Evolutionary conservation across 2,888 invertebrate species (phyloP), one percentile per base, ranked within the genome.

Genomic region (Papilio elwesi): DNA sequence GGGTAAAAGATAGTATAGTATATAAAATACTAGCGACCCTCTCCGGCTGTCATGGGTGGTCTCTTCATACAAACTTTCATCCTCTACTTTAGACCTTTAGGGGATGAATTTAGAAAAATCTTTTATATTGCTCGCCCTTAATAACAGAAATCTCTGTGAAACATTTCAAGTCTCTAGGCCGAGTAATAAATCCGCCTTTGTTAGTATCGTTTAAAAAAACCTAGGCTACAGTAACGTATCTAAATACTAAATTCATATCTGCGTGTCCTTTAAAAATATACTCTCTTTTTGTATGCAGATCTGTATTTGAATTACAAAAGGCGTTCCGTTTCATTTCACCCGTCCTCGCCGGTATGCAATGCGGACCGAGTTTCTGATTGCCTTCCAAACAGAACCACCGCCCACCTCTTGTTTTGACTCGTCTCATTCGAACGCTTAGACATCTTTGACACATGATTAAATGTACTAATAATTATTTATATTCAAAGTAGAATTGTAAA

Each of bases 341-440:
- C 63, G 26, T 59, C 51, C 57, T 51, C 59, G 16, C 6, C 48
- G 65, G 66, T 26, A 71, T 71, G 67, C 66, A 59, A 71, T 71
- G 59, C 47, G 71, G 59, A 52, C 57, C 52, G 52, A 71, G 71
- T 71, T 71, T 71, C 47, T 71, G 71, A 71, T 71, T 71, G 62
- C 71, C 67, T 67, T 59, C 43, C 59, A 52, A 67, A 66, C 65
- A 36, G 36, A 38, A 13, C 38, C 57, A 53, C 53, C 5, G 6
- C 11, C 38, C 57, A 53, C 53, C 5, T 11, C 26, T 38, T 38
- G 9, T 59, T 59, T 59, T n/a, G n/a, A n/a, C 59, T 36, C n/a
- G n/a, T n/a, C 59, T 36, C 38, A 59, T 59, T 57, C 13, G 13
- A 26, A 55, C 5, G 57, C 57, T 36, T n/a, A 38, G 59, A 59